Evolutionary conservation across 2,113 vertebrate species (phyloP).

Genomic region (Hyaena hyaena): DNA sequence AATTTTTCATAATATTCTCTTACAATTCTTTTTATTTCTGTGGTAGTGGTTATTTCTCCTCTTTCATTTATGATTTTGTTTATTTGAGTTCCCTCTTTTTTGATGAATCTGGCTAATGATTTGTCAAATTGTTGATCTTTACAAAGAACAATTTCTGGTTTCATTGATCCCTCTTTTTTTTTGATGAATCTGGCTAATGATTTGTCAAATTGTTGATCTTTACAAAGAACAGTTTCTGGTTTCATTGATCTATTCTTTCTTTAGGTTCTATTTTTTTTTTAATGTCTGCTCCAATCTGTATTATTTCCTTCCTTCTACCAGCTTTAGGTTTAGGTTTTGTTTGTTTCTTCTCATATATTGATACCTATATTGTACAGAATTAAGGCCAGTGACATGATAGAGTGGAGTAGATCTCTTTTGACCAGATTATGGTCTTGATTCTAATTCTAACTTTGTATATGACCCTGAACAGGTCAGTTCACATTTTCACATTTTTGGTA

Average conservation of each 20-base stretch:
- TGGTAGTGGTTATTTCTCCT: background rate
- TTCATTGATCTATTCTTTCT: background rate
- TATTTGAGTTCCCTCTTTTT: background rate
- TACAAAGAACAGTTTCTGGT: background rate
- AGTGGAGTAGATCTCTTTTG: background rate
- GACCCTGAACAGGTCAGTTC: background rate
- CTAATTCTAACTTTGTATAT: background rate
- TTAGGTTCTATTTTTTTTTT: background rate
- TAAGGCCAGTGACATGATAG: background rate
- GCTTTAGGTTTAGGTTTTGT: background rate
- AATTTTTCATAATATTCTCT: background rate
- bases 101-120: background rate
- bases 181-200: background rate
- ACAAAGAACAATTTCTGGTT: background rate
- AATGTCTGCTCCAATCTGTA: background rate
- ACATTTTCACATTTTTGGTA: background rate
- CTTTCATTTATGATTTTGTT: background rate
- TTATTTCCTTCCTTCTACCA: background rate
- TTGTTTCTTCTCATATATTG: background rate
- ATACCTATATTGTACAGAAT: background rate
- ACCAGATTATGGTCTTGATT: background rate
- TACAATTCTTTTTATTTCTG: background rate
- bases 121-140: background rate
- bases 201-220: background rate
- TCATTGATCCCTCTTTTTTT: background rate